These are phyloP conservation scores for Siniperca knerii DNA, from an alignment of 2,113 vertebrate species.

Conservation along the genomic window DNA sequence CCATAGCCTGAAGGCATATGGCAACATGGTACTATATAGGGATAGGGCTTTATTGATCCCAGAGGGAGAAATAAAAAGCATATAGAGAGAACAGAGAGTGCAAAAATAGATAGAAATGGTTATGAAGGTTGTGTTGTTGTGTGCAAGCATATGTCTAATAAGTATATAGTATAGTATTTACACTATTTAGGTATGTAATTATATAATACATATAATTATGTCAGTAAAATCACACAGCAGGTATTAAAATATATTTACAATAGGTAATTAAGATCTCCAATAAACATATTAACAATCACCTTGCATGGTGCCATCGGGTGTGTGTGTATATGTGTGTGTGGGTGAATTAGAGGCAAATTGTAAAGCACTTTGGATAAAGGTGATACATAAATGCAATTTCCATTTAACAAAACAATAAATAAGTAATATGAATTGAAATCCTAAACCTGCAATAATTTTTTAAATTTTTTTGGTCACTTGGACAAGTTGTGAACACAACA, in stretches of 20 bases:
- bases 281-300: neutral
- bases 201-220: neutral
- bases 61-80: slow-evolving; percentile 12
- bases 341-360: neutral
- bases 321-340: neutral
- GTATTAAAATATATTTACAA: neutral
- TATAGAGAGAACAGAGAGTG: neutral
- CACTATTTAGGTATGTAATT: neutral
- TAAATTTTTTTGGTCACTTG: too few species aligned
- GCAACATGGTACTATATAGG: slow-evolving; percentile 3
- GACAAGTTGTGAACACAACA: too few species aligned
- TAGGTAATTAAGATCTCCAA: neutral
- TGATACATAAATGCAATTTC: neutral
- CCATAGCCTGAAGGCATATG: slow-evolving; percentile 16
- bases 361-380: neutral
- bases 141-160: neutral
- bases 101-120: neutral
- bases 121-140: neutral
- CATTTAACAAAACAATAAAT: neutral
- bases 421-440: neutral
- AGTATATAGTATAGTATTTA: neutral
- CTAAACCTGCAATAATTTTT: too few species aligned
- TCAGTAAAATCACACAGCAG: neutral
- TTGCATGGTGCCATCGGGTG: neutral
- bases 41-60: slow-evolving; percentile 46